Evolutionary conservation across 2,113 vertebrate species (phyloP), one percentile per base, ranked within the genome.

Genomic region (Percopsis transmontana): DNA sequence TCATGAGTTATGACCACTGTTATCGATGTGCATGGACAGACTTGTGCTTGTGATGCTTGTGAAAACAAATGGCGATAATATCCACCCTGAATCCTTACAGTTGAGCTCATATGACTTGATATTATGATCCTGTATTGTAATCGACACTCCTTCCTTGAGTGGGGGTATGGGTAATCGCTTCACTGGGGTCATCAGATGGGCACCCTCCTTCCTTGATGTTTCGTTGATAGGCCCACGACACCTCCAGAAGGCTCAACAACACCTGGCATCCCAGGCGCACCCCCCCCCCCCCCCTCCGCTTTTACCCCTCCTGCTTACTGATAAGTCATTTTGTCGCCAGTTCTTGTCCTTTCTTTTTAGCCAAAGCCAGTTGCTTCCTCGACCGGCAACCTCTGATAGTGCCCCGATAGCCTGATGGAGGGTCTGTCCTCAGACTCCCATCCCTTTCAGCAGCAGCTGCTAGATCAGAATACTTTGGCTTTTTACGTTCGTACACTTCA

Each of bases 201-300:
- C 56, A 60, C 56, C 27, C 54, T 60, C 6, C 38, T 60, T 68
- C 23, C 9, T 60, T 20, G 24, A 24, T 68, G 66, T 59, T 68
- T 60, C 20, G 45, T 51, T 68, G 44, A 68, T 41, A 52, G 45
- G 12, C 47, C 56, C 24, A 40, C 45, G 24, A 51, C 66, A 59
- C 27, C 56, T 59, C 66, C 15, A 60, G 15, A 40, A 33, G 66
- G 41, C 57, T 59, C 66, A 68, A 50, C 40, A 20, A 60, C 21
- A 66, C 39, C 47, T 48, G 57, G 56, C 47, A 4, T 67, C 56
- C 62, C 48, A 56, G 59, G 48, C 51, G 38, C 3, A 23, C n/a
- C n/a, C n/a, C n/a, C n/a, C n/a, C n/a, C n/a, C n/a, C n/a, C 58
- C 18, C 58, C 52, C 48, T 70, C 58, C 27, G 23, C 20, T 70